Evolutionary conservation across 2,888 invertebrate genomes (phyloP).

Genomic region (Suillia variegata): DNA sequence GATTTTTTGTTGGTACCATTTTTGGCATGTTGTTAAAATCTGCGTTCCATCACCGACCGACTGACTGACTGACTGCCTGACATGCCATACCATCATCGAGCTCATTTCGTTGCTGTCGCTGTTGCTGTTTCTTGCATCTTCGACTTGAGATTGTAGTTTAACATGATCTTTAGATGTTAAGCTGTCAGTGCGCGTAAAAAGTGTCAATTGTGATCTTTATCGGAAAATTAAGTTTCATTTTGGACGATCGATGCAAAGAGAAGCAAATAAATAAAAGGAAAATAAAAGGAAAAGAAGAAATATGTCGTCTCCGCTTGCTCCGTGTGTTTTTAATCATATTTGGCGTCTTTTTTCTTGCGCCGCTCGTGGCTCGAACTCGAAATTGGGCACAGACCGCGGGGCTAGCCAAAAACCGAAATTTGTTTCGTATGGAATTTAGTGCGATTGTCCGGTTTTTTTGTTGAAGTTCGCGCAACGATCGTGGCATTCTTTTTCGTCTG

Average conservation of each 20-base stretch:
- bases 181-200: slow-evolving; percentile 30
- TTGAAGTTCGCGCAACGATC: slow-evolving; percentile 18
- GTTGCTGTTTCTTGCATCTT: slow-evolving; percentile 6
- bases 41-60: background rate
- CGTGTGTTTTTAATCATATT: background rate
- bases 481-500: slow-evolving; percentile 49
- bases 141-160: slow-evolving; percentile 1
- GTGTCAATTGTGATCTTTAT: slow-evolving; percentile 39
- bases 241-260: too few relatives aligned
- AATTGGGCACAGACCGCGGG: too few relatives aligned
- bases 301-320: too few relatives aligned
- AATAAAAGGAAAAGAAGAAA: too few relatives aligned
- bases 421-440: background rate
- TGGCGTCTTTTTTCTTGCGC: background rate
- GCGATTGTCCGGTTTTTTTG: background rate
- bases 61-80: background rate
- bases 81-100: background rate
- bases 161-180: slow-evolving; percentile 32
- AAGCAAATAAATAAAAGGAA: too few relatives aligned
- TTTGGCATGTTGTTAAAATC: background rate
- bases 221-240: slow-evolving; percentile 31
- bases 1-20: background rate
- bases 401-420: too few relatives aligned
- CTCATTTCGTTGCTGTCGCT: slow-evolving; percentile 5
- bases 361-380: too few relatives aligned